Evolutionary conservation across 2,888 invertebrate genomes (phyloP).

Genomic region (Altica lythri): DNA sequence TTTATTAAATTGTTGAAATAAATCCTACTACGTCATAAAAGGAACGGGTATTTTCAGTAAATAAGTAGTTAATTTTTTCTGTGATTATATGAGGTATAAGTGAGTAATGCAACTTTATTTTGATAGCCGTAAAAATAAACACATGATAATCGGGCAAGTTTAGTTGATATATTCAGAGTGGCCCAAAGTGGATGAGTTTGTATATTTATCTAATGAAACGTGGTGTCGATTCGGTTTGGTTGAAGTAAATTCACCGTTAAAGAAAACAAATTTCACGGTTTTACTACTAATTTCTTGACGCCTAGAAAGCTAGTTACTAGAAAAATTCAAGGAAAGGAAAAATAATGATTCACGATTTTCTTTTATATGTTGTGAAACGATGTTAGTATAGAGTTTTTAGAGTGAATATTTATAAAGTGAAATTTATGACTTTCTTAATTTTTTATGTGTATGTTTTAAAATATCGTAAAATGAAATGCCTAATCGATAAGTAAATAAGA

Average conservation of each 20-base stretch:
- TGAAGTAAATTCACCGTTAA: conserved; percentile 25
- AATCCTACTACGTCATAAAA: background rate
- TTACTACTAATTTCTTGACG: conserved; percentile 9
- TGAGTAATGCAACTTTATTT: conserved; percentile 30
- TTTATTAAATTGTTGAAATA: no score
- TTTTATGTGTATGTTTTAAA: no score
- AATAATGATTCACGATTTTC: no score
- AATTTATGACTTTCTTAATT: no score
- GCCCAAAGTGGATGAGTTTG: conserved; percentile 29
- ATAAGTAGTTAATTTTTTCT: conserved; percentile 11
- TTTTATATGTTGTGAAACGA: no score
- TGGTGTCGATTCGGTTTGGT: conserved; percentile 20
- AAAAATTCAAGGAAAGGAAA: no score
- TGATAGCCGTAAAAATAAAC: conserved; percentile 31
- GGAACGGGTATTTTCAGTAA: conserved; percentile 1
- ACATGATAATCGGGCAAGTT: conserved; percentile 25
- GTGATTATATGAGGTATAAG: conserved; percentile 11
- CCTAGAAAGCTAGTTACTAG: no score
- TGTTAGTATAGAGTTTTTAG: no score
- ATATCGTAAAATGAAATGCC: no score
- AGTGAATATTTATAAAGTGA: no score
- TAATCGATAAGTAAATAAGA: no score
- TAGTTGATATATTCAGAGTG: conserved; percentile 24
- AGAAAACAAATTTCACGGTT: conserved; percentile 26
- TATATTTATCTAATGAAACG: conserved; percentile 30